Base-by-base conservation (phyloP, 2,797 vertebrate species). In the Iguana delicatissima region DNA sequence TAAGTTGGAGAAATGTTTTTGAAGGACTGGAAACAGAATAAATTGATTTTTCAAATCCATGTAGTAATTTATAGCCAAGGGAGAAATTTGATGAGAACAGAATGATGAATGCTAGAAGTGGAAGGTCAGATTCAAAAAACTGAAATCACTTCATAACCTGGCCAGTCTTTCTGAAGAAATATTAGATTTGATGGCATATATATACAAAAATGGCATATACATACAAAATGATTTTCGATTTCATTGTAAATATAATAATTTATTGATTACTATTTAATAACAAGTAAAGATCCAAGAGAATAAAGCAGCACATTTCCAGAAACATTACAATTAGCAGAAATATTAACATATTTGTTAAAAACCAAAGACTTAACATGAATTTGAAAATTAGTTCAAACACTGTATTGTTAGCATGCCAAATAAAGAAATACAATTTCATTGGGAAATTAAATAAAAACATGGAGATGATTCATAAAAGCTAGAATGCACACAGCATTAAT, bases 211-310 rank as follows among this genome's bases (percentile, higher is more conserved):
- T 46, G 42, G 42, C 42, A 46, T 46, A 46, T 46, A 46, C 42
- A 46, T 46, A 46, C 42, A 14, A 94, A 91, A 32, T 80, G 89
- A 22, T 94, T 76, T 85, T 73, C 50, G 42, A 80, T 14, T 1
- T 89, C 18, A 88, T 89, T 89, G 62, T 77, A 91, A 87, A 26
- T 35, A 88, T 9, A 32, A 77, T 57, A 4, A 83, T 76, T 85
- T 9, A 76, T 89, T 55, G 67, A 77, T 91, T 92, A 89, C 18
- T 92, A 2, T 38, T 92, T 59, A 92, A 57, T 94, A 92, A 50
- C 42, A 92, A 95, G 92, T 87, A 95, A 91, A 92, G 59, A 85
- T 72, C 83, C 32, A 86, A 91, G 93, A 20, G 74, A 9, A 90
- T 6, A 87, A 26, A 64, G 76, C 86, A 86, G 59, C 90, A 67